phyloP scores from a whole-genome alignment of 2,888 invertebrate species.

The Hydroisotoma schaefferi region DNA sequence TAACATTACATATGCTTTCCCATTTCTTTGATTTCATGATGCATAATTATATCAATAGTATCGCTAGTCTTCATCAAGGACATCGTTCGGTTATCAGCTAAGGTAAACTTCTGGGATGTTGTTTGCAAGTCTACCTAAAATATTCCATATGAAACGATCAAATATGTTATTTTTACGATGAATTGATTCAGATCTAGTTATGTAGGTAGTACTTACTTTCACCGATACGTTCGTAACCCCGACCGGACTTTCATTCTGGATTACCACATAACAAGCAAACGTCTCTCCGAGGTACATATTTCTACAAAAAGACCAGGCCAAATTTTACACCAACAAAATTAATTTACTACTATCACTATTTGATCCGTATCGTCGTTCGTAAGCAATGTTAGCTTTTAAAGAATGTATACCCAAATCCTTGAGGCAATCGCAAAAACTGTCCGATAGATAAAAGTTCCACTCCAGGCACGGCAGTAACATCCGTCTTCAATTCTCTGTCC shows the following conservation, averaged over 20 bases:
- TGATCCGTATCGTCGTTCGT: neutral
- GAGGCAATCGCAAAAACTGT: conserved; percentile 86
- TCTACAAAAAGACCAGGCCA: conserved; percentile 51
- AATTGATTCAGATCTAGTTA: neutral
- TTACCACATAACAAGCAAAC: conserved; percentile 95
- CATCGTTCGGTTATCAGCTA: conserved; percentile 66
- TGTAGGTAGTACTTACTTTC: conserved; percentile 59
- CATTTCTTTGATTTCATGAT: conserved; percentile 98
- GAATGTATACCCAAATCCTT: conserved; percentile 77
- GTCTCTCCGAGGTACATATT: conserved; percentile 98
- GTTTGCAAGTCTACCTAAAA: conserved; percentile 95
- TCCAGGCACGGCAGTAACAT: conserved; percentile 76
- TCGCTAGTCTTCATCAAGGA: conserved; percentile 66
- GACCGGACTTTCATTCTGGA: conserved; percentile 90
- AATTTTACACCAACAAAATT: neutral
- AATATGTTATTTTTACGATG: neutral
- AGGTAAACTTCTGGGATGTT: conserved; percentile 75
- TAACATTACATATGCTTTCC: conserved; percentile 83
- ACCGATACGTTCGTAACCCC: conserved; percentile 76
- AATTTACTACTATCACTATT: neutral
- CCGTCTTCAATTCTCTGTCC: conserved; percentile 72
- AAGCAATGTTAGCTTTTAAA: neutral
- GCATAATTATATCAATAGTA: conserved; percentile 90
- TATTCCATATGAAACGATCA: conserved; percentile 28
- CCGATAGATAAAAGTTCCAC: conserved; percentile 80